Evolutionary conservation across 2,888 invertebrate genomes (phyloP).

Genomic region (Acrocera orbiculus): DNA sequence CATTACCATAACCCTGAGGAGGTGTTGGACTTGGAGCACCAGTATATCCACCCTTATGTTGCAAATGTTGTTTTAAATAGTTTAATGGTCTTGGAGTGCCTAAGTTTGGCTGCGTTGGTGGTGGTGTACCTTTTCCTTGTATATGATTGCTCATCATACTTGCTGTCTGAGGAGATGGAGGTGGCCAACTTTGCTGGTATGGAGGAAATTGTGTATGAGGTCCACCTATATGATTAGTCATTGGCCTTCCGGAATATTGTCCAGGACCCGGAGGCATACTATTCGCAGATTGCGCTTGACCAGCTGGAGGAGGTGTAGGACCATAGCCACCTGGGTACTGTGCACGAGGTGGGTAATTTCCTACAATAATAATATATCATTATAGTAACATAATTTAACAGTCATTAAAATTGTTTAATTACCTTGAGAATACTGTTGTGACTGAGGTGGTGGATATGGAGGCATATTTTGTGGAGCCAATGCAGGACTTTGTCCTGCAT

Average conservation of each 20-base stretch:
- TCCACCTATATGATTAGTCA: constrained; percentile 36
- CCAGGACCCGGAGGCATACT: constrained; percentile 27
- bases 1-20: constrained; percentile 36
- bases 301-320: constrained; percentile 28
- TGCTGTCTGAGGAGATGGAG: constrained; percentile 25
- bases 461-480: constrained; percentile 34
- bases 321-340: constrained; percentile 39
- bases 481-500: constrained; percentile 37
- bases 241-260: constrained; percentile 37
- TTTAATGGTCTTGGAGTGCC: constrained; percentile 37
- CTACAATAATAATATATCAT: constrained; percentile 14
- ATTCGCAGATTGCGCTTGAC: constrained; percentile 19
- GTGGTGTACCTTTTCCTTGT: constrained; percentile 25
- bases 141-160: constrained; percentile 31
- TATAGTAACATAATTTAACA: neutral
- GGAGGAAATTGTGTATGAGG: constrained; percentile 32
- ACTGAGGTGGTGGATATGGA: constrained; percentile 35
- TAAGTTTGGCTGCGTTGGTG: constrained; percentile 32
- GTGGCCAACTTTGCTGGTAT: constrained; percentile 28
- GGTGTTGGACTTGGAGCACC: constrained; percentile 38
- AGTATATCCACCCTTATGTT: constrained; percentile 49
- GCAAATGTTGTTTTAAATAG: constrained; percentile 51
- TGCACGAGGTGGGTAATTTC: constrained; percentile 33
- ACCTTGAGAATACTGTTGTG: constrained; percentile 39
- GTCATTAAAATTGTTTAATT: no score